Percentiles rank a stretch among this genome's conserved stretches.
phyloP scores from a whole-genome alignment of 2,113 vertebrate species.

The Xiphophorus hellerii region DNA sequence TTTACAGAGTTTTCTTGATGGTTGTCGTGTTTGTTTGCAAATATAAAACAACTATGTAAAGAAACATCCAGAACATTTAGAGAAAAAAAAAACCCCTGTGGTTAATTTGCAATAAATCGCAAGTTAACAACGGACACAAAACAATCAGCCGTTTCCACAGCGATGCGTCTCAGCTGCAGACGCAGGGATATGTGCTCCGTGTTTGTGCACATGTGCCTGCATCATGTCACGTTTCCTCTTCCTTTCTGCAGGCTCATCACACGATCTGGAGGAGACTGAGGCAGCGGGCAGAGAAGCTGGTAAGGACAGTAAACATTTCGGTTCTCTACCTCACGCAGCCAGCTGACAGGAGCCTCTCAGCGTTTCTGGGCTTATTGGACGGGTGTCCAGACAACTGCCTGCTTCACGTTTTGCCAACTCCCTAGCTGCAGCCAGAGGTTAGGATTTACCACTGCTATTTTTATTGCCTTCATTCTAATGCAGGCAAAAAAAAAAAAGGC shows the following conservation, averaged over 20 bases:
- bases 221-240: constrained; percentile 28
- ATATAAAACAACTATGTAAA: no score
- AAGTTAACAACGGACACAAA: not conserved
- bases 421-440: constrained; percentile 41
- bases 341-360: constrained; percentile 2
- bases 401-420: constrained; percentile 16
- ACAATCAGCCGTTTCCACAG: not conserved
- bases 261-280: constrained; percentile 80
- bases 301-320: constrained; percentile 41
- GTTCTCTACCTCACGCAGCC: constrained; percentile 7
- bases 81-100: no score
- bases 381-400: constrained; percentile 10
- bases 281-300: constrained; percentile 75
- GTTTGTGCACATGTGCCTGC: constrained; percentile 4
- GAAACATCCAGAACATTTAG: no score
- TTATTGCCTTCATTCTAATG: constrained; percentile 48
- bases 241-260: constrained; percentile 75
- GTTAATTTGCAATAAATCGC: no score
- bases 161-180: not conserved
- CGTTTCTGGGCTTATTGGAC: constrained; percentile 1
- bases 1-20: no score
- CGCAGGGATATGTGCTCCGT: not conserved
- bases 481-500: constrained; percentile 23
- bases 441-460: constrained; percentile 48
- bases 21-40: no score